Evolutionary conservation across 2,888 invertebrate species (phyloP).

Genomic region (Alentia gelatinosa): DNA sequence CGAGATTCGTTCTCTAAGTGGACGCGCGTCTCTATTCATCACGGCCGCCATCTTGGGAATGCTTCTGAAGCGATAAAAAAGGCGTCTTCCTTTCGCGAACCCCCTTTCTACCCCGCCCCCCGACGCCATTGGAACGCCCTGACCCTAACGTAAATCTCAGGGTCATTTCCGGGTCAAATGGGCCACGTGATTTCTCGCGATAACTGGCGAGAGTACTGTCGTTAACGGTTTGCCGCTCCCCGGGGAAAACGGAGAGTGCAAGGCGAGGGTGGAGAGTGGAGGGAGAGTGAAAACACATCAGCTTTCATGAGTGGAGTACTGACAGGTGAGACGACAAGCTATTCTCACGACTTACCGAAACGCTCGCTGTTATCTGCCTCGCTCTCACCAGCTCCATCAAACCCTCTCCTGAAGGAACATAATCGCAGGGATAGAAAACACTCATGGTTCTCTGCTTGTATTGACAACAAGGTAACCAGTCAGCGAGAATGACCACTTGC

Average conservation of each 20-base stretch:
- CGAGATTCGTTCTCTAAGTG: background rate
- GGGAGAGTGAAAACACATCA: background rate
- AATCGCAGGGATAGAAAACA: background rate
- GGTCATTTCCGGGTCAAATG: slow-evolving; percentile 11
- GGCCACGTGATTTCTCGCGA: background rate
- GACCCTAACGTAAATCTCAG: background rate
- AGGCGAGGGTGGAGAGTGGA: too few relatives aligned
- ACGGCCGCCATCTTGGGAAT: background rate
- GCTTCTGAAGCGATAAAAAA: background rate
- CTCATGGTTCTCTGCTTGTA: too few relatives aligned
- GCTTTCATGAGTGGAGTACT: background rate
- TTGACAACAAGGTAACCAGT: too few relatives aligned
- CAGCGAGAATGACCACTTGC: too few relatives aligned
- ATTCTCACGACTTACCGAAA: background rate
- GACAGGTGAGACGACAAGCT: background rate
- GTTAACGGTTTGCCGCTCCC: background rate
- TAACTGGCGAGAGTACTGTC: background rate
- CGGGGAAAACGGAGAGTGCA: background rate
- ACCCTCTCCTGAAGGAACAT: background rate
- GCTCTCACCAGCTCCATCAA: background rate
- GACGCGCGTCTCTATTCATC: background rate
- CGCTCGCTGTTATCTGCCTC: background rate
- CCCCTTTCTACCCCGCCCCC: background rate
- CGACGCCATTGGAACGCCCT: background rate
- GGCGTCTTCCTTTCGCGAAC: background rate